Conservation (phyloP, 2,888 invertebrate species). For the Zygothrica quintamaculata region DNA sequence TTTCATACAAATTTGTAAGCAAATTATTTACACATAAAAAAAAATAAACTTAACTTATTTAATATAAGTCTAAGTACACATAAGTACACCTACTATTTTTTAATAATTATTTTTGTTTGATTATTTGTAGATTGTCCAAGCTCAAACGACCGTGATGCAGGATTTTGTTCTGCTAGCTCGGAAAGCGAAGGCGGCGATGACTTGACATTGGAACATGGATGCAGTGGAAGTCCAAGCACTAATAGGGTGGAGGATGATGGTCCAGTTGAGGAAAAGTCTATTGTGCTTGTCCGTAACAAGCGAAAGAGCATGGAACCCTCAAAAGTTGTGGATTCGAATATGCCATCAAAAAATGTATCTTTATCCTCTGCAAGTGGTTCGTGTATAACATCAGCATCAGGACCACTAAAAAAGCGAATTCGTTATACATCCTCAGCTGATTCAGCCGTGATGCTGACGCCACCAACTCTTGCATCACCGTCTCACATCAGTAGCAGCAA, state of each 20-base stretch:
- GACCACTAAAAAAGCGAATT: conserved; percentile 90
- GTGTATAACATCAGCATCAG: conserved; percentile 69
- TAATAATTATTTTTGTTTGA: conserved; percentile 26
- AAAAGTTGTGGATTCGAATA: conserved; percentile 85
- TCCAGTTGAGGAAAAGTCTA: conserved; percentile 87
- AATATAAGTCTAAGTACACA: too few species aligned
- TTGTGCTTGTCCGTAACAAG: conserved; percentile 86
- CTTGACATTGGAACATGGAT: conserved; percentile 85
- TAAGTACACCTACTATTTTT: conserved; percentile 3
- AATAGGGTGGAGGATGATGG: conserved; percentile 88
- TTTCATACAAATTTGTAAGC: conserved; percentile 11
- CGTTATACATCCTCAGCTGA: conserved; percentile 85
- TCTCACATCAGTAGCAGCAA: conserved; percentile 62
- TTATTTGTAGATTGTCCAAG: conserved; percentile 82
- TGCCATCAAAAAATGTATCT: not conserved
- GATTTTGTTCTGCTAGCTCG: conserved; percentile 88
- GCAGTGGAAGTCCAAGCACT: conserved; percentile 85
- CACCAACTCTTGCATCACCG: conserved; percentile 85
- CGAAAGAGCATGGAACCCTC: conserved; percentile 89
- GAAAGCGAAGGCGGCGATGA: conserved; percentile 87
- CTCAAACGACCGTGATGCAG: conserved; percentile 87
- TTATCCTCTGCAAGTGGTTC: conserved; percentile 8
- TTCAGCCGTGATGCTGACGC: conserved; percentile 76
- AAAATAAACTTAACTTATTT: too few species aligned
- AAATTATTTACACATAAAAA: not conserved